Evolutionary conservation across 2,888 invertebrate genomes (phyloP).

Genomic region (Trissolcus brochymenae): DNA sequence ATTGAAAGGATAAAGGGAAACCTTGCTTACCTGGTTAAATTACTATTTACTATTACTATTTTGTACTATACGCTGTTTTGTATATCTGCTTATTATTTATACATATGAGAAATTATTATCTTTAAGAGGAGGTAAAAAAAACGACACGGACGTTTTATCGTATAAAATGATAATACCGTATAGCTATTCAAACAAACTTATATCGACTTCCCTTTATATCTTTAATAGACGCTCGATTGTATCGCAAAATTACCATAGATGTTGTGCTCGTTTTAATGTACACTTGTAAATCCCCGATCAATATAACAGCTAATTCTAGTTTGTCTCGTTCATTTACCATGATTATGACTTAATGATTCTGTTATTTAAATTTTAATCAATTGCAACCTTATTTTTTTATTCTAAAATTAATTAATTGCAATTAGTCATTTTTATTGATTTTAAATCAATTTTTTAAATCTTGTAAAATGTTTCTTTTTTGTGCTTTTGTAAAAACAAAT

Average conservation of each 20-base stretch:
- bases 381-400: neutral
- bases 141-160: slow-evolving; percentile 46
- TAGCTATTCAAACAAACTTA: slow-evolving; percentile 51
- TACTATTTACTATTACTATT: slow-evolving; percentile 66
- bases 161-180: slow-evolving; percentile 51
- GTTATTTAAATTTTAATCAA: neutral
- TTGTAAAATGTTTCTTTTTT: neutral
- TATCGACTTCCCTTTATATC: slow-evolving; percentile 58
- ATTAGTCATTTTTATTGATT: neutral
- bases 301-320: slow-evolving; percentile 65
- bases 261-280: slow-evolving; percentile 68
- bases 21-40: slow-evolving; percentile 54
- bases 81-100: slow-evolving; percentile 67
- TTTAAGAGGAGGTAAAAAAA: slow-evolving; percentile 36
- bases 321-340: slow-evolving; percentile 25
- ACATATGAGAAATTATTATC: slow-evolving; percentile 61
- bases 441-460: neutral
- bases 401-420: neutral
- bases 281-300: slow-evolving; percentile 69
- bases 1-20: slow-evolving; percentile 37
- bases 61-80: slow-evolving; percentile 72
- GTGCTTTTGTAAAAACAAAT: neutral
- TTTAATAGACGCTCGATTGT: slow-evolving; percentile 57
- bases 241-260: slow-evolving; percentile 64
- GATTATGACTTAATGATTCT: neutral